phyloP scores from a whole-genome alignment of 1,140 invertebrate species.

The Adelges cooleyi region DNA sequence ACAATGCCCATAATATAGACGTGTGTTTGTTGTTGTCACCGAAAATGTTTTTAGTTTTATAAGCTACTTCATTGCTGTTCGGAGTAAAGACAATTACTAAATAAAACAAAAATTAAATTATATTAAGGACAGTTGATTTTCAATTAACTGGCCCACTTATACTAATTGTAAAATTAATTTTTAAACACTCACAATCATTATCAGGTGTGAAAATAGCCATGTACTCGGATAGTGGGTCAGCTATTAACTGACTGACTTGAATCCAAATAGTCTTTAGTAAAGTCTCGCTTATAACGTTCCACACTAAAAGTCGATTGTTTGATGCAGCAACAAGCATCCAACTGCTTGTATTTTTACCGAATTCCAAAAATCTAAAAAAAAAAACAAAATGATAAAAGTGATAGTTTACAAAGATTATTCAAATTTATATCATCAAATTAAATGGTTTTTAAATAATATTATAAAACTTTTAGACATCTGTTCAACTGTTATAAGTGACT shows the following conservation, averaged over 20 bases:
- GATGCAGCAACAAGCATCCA: constrained; percentile 53
- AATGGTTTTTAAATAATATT: neutral
- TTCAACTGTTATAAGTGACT: too few species aligned
- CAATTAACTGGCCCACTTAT: too few species aligned
- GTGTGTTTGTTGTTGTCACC: neutral
- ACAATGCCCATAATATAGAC: constrained; percentile 19
- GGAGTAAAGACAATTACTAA: constrained; percentile 14
- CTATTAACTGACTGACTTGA: constrained; percentile 41
- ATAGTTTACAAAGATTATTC: too few species aligned
- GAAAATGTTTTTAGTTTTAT: constrained; percentile 16
- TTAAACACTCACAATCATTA: constrained; percentile 37
- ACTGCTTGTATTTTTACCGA: constrained; percentile 50
- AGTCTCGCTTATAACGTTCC: constrained; percentile 57
- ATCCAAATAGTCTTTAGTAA: constrained; percentile 49
- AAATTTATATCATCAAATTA: too few species aligned
- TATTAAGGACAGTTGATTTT: too few species aligned
- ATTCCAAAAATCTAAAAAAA: constrained; percentile 45
- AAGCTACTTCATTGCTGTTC: neutral
- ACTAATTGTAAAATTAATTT: too few species aligned
- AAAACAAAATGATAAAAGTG: neutral
- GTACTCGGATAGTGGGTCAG: constrained; percentile 50
- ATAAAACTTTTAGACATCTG: neutral
- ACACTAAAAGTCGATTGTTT: constrained; percentile 47
- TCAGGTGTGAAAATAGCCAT: constrained; percentile 53
- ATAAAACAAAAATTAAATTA: too few species aligned